Evolutionary conservation across 2,113 vertebrate species (phyloP), one percentile per base, ranked within the genome.

Genomic region (Rhegmatorhina hoffmannsi): DNA sequence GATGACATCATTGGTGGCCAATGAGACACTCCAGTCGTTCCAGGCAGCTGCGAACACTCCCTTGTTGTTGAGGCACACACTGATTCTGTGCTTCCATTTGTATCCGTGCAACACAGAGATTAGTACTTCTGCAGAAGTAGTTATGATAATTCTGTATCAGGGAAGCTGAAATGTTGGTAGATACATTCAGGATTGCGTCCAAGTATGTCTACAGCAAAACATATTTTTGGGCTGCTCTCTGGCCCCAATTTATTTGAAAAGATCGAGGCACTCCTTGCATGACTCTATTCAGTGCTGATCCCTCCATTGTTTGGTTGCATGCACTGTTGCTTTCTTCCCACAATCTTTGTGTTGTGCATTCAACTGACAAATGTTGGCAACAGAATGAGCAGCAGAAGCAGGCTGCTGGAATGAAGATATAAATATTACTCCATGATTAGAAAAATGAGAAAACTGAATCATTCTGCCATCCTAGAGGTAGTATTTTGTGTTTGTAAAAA

Each of bases 1-100:
- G 86, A 34, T 97, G 95, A 97, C 90, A 94, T 97, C 96, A 97
- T 73, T 92, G 33, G 34, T 33, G 92, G 59, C 96, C 96, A 97
- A 90, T 97, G 86, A 94, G 81, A 53, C 33, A 9, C 66, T 55
- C 31, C 76, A 76, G 68, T 58, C 13, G 0, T 64, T 60, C 67
- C 81, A 81, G 79, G 89, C 44, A 12, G 89, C 96, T 87, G 53
- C 2, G 1, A 84, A 82, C 13, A 9, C 89, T 77, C 88, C 84
- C 68, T 80, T 50, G 72, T 92, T 90, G 74, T 91, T 5, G 53
- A 64, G 77, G 66, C 92, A 24, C 60, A 38, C 3, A 3, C 89
- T 62, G 75, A 64, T 69, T 75, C 63, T 94, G 74, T 93, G 88
- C 93, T 92, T 94, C 73, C 7, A 7, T 86, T 68, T 87, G 75